Conservation (phyloP, 2,797 vertebrate species). For the Chloroceryle amazona region DNA sequence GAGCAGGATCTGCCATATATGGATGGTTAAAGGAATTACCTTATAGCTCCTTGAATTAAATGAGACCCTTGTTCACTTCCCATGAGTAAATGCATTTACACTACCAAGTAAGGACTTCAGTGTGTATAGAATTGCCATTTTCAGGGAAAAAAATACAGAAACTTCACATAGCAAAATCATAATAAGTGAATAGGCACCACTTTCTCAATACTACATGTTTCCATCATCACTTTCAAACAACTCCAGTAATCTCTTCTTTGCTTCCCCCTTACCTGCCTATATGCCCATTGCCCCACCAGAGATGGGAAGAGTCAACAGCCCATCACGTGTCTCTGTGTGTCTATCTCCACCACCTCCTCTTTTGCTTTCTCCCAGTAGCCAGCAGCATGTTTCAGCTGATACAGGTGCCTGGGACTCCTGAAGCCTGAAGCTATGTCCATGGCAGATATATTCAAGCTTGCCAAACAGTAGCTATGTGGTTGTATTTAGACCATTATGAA, state of each 20-base stretch:
- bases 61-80: not conserved
- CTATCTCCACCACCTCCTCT: not conserved
- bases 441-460: not conserved
- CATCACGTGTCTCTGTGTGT: accelerated
- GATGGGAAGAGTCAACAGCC: too few species aligned
- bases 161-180: not conserved
- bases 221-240: not conserved
- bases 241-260: not conserved
- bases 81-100: not conserved
- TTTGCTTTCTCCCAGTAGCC: not conserved
- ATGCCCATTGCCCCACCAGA: not conserved
- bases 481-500: not conserved
- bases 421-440: not conserved
- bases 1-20: not conserved
- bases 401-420: not conserved
- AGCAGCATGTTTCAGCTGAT: not conserved
- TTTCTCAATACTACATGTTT: not conserved
- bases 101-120: not conserved
- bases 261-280: not conserved
- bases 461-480: not conserved
- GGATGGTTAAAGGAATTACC: not conserved
- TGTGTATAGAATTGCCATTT: not conserved
- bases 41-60: not conserved
- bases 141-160: not conserved
- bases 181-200: not conserved